Evolutionary conservation across 2,113 vertebrate genomes (phyloP).

Genomic region (Columbina picui): DNA sequence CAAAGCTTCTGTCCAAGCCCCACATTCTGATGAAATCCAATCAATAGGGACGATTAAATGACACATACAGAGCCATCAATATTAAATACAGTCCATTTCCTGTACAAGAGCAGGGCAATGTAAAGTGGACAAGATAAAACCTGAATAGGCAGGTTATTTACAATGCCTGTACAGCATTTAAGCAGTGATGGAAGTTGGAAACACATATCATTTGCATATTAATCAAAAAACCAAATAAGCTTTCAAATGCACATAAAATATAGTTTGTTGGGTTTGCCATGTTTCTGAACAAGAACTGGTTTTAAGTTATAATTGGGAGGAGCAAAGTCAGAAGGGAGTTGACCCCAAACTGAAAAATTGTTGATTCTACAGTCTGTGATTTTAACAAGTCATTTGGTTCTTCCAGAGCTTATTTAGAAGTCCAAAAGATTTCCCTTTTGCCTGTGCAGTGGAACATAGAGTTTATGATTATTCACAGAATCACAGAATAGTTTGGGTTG

Average conservation of each 20-base stretch:
- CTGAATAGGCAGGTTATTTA: conserved; percentile 70
- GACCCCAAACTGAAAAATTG: background rate
- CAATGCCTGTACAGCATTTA: conserved; percentile 40
- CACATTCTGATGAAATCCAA: conserved; percentile 82
- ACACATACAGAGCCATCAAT: conserved; percentile 91
- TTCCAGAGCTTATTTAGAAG: background rate
- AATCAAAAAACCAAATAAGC: background rate
- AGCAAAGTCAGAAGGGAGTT: background rate
- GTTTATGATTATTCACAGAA: background rate
- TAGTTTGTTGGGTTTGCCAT: background rate
- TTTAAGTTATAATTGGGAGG: background rate
- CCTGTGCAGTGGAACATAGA: background rate
- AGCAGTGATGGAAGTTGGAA: conserved; percentile 28
- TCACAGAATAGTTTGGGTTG: too few relatives aligned
- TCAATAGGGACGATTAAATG: conserved; percentile 96
- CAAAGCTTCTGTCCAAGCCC: conserved; percentile 86
- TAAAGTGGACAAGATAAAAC: conserved; percentile 74
- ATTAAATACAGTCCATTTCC: conserved; percentile 89
- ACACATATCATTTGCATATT: background rate
- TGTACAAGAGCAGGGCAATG: conserved; percentile 70
- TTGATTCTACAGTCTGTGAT: background rate
- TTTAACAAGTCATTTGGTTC: background rate
- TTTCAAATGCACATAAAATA: background rate
- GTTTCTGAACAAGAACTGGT: background rate
- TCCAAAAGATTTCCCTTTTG: background rate